Percentiles rank a stretch among this genome's conserved stretches.
These are phyloP conservation scores for Gadus chalcogrammus DNA, from an alignment of 2,113 vertebrate species.

Conservation along the genomic window DNA sequence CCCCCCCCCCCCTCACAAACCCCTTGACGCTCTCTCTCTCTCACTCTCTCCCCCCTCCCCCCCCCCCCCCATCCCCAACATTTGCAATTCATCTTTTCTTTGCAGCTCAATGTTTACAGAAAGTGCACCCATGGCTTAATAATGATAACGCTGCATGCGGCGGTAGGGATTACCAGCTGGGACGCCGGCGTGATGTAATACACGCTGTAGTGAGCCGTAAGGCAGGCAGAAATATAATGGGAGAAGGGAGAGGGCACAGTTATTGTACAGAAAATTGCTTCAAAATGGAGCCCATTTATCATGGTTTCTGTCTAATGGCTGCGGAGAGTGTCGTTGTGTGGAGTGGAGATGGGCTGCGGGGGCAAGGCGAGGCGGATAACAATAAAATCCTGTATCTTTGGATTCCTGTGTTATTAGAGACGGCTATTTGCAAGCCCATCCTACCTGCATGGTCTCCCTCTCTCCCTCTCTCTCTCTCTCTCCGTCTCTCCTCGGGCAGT, in stretches of 20 bases:
- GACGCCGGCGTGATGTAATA: constrained; percentile 42
- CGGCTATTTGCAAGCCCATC: background rate
- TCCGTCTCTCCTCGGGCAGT: background rate
- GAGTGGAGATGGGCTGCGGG: background rate
- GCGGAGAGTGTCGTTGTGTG: background rate
- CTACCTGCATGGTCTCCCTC: background rate
- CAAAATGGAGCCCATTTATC: constrained; percentile 38
- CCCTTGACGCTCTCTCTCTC: background rate
- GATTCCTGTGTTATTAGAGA: constrained; percentile 14
- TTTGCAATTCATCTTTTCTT: background rate
- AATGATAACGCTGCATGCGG: constrained; percentile 33
- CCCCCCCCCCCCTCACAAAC: background rate
- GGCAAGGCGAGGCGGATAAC: constrained; percentile 11
- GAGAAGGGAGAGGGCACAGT: constrained; percentile 10
- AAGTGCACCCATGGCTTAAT: constrained; percentile 15
- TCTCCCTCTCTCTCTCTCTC: constrained; percentile 3
- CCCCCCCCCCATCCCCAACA: constrained; percentile 4
- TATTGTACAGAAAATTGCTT: constrained; percentile 46
- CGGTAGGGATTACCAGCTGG: constrained; percentile 38
- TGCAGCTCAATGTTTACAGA: too few species aligned
- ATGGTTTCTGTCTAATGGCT: constrained; percentile 26
- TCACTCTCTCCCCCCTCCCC: too few species aligned
- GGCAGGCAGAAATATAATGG: constrained; percentile 23
- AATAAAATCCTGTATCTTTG: constrained; percentile 11
- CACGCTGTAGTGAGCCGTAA: constrained; percentile 31